Conservation (phyloP, 2,888 invertebrate genomes). For the Dione vanillae region DNA sequence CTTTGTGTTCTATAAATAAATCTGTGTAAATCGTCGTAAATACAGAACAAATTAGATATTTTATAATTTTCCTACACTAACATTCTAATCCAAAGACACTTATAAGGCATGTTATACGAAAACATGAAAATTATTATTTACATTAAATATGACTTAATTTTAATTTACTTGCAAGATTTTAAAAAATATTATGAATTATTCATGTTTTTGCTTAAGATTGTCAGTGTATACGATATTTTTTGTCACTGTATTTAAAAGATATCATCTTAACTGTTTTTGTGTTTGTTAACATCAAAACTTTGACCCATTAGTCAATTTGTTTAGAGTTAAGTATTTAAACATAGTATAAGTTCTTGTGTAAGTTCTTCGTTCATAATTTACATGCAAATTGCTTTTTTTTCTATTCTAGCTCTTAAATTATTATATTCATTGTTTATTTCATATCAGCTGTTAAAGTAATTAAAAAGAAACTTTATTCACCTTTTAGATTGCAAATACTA, state of each 20-base stretch:
- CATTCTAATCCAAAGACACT: constrained; percentile 19
- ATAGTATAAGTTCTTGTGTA: constrained; percentile 57
- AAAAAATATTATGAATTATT: background rate
- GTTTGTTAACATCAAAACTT: constrained; percentile 73
- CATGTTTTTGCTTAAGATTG: constrained; percentile 22
- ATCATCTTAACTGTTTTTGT: constrained; percentile 20
- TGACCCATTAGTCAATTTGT: constrained; percentile 77
- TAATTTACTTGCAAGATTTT: background rate
- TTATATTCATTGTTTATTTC: constrained; percentile 16
- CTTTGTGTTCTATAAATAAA: background rate
- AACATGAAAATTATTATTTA: constrained; percentile 1
- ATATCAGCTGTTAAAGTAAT: constrained; percentile 21
- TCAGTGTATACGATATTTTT: constrained; percentile 17
- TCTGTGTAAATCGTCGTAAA: background rate
- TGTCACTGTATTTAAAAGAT: background rate
- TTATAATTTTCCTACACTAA: constrained; percentile 1
- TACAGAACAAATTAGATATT: constrained; percentile 11
- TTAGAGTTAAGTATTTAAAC: constrained; percentile 80
- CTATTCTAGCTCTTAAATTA: constrained; percentile 29
- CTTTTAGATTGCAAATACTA: constrained; percentile 22
- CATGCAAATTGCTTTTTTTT: constrained; percentile 32
- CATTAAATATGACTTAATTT: background rate
- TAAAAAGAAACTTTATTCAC: constrained; percentile 7
- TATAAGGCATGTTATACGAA: constrained; percentile 10
- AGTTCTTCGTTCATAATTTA: constrained; percentile 46